These are phyloP conservation scores for Nerophis ophidion DNA, from an alignment of 2,113 vertebrate species.

Conservation along the genomic window DNA sequence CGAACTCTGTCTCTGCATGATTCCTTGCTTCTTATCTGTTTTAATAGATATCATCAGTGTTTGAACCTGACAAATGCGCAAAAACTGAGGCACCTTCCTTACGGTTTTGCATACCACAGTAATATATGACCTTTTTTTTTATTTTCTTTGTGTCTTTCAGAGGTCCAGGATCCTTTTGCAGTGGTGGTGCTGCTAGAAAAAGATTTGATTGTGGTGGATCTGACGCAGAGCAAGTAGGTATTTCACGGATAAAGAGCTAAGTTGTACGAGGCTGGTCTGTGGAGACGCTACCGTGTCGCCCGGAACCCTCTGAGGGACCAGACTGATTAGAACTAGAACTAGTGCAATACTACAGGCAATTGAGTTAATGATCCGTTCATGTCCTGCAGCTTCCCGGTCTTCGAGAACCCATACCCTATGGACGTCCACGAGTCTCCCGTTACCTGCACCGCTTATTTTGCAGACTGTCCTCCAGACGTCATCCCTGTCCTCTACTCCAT, in stretches of 20 bases:
- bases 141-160: slow-evolving; percentile 62
- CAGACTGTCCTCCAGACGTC: slow-evolving; percentile 92
- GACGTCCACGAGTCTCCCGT: slow-evolving; percentile 97
- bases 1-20: too few species aligned
- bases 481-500: slow-evolving; percentile 95
- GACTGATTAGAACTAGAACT: neutral
- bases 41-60: too few species aligned
- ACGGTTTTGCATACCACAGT: neutral
- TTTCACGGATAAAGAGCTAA: slow-evolving; percentile 5
- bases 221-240: slow-evolving; percentile 94
- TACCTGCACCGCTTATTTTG: slow-evolving; percentile 95
- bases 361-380: neutral
- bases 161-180: slow-evolving; percentile 93
- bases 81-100: neutral
- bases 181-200: slow-evolving; percentile 91
- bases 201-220: slow-evolving; percentile 90
- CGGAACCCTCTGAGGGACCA: neutral
- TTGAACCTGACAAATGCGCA: too few species aligned
- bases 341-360: neutral
- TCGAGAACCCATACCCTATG: slow-evolving; percentile 99
- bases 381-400: slow-evolving; percentile 87
- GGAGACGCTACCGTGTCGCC: slow-evolving; percentile 1
- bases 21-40: too few species aligned
- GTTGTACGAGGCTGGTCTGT: neutral
- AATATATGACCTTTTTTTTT: neutral